phyloP scores from a whole-genome alignment of 1,140 invertebrate genomes.

The Fopius arisanus region DNA sequence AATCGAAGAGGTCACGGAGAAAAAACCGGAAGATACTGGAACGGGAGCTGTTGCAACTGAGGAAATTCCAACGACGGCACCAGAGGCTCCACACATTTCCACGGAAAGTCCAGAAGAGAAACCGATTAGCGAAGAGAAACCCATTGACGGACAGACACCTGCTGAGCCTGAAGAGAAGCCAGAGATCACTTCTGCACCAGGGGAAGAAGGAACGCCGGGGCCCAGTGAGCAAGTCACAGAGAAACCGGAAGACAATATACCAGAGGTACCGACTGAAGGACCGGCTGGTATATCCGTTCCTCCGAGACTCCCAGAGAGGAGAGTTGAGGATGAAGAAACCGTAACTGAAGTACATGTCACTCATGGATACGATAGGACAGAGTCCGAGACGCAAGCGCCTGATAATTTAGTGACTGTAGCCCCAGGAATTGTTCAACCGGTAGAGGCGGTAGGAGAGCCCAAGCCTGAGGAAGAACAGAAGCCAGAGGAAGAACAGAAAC shows the following conservation, averaged over 20 bases:
- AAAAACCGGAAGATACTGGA: background rate
- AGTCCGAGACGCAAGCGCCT: constrained; percentile 33
- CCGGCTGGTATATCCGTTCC: constrained; percentile 48
- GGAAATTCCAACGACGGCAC: background rate
- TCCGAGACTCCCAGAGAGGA: constrained; percentile 49
- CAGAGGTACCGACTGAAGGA: constrained; percentile 39
- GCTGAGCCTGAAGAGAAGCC: constrained; percentile 21
- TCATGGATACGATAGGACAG: constrained; percentile 34
- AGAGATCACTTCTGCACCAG: background rate
- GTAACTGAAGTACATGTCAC: constrained; percentile 41
- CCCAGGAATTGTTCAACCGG: constrained; percentile 28
- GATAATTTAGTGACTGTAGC: constrained; percentile 41
- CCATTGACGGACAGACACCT: constrained; percentile 2
- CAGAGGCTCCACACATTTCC: background rate
- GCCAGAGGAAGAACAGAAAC: constrained; percentile 15
- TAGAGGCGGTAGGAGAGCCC: background rate
- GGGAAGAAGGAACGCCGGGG: constrained; percentile 20
- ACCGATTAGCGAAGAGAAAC: background rate
- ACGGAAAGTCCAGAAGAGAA: constrained; percentile 8
- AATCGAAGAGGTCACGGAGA: background rate
- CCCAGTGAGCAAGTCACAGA: constrained; percentile 31
- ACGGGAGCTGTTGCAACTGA: constrained; percentile 13
- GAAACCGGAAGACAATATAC: constrained; percentile 13
- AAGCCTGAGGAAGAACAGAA: constrained; percentile 10
- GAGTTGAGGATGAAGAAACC: constrained; percentile 52